A percentile compares a stretch with the other conserved stretches of the same genome.
phyloP scores from a whole-genome alignment of 1,140 invertebrate genomes.

The Eciton burchellii region DNA sequence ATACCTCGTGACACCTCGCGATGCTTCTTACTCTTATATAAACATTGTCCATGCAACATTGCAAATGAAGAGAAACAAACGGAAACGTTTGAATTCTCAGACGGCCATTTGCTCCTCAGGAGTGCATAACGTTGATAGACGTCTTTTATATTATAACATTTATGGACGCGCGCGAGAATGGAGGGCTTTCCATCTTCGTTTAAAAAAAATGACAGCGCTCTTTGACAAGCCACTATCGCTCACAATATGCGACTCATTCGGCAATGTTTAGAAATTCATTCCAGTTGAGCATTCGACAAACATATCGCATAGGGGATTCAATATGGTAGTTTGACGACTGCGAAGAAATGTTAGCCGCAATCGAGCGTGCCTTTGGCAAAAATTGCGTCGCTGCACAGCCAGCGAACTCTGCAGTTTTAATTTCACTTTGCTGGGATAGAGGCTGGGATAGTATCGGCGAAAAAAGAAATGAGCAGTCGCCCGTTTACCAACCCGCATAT shows the following conservation, averaged over 20 bases:
- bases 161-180: no score
- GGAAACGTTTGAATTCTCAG: neutral
- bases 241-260: neutral
- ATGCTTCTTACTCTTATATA: neutral
- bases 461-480: conserved; percentile 62
- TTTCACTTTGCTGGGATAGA: conserved; percentile 57
- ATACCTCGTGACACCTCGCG: neutral
- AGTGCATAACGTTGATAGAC: no score
- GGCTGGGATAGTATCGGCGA: conserved; percentile 34
- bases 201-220: no score
- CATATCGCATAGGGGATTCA: conserved; percentile 8
- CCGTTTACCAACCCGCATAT: conserved; percentile 70
- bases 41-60: no score
- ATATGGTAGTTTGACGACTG: conserved; percentile 42
- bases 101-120: no score
- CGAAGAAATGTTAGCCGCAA: conserved; percentile 42
- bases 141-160: no score
- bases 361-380: conserved; percentile 32
- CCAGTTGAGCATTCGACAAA: neutral
- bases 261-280: conserved; percentile 8
- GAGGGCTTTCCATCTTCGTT: no score
- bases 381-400: conserved; percentile 40
- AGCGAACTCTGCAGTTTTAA: conserved; percentile 58
- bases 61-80: neutral
- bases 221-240: neutral